Evolutionary conservation across 92 coral and sea anemone species (phyloP).

Genomic region (Ricordea florida): DNA sequence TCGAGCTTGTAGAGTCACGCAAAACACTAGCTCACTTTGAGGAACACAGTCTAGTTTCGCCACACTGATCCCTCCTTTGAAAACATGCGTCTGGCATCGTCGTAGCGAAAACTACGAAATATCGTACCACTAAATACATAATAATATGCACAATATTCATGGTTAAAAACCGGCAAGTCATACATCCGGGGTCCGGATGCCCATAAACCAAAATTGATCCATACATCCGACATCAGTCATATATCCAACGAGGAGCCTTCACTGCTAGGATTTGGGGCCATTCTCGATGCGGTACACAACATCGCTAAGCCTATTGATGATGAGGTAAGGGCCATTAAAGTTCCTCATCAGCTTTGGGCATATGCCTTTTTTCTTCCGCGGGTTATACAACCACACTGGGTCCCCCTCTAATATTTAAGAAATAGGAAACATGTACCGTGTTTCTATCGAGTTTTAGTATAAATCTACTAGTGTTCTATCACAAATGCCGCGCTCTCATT

Average conservation of each 20-base stretch:
- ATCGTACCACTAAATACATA: background rate
- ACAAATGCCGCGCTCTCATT: no score
- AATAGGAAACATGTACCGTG: no score
- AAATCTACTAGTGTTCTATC: no score
- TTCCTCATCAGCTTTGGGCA: constrained; percentile 2
- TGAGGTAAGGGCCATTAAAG: constrained; percentile 23
- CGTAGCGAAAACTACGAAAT: background rate
- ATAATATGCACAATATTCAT: background rate
- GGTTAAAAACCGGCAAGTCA: background rate
- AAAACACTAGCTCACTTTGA: no score
- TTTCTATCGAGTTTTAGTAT: no score
- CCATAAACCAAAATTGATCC: no score
- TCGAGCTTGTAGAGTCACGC: no score
- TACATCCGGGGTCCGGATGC: no score
- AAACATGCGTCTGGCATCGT: constrained; percentile 1
- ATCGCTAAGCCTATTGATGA: constrained; percentile 28
- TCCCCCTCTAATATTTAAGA: no score
- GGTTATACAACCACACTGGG: constrained; percentile 20
- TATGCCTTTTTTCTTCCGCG: constrained; percentile 14
- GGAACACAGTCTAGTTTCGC: background rate
- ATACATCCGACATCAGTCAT: no score
- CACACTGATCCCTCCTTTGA: background rate
- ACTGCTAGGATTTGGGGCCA: constrained; percentile 4
- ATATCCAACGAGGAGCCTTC: no score
- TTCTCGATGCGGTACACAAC: constrained; percentile 4